Conservation (phyloP, 2,113 vertebrate genomes). For the Oreochromis spilurus region DNA sequence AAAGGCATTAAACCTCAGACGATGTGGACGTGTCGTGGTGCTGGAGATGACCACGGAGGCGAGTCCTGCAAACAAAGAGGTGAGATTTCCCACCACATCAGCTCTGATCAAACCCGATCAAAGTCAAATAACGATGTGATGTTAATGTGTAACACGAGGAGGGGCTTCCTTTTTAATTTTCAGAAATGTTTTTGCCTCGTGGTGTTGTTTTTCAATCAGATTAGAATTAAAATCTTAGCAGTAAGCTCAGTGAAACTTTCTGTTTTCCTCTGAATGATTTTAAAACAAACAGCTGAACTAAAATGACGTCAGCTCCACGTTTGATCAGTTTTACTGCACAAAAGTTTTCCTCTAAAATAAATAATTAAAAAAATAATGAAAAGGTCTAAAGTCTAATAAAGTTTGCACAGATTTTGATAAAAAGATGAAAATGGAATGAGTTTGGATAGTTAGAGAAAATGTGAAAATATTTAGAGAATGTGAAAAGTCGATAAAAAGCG, state of each 20-base stretch:
- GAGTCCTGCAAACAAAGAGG: background rate
- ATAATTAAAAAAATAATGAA: fast-evolving
- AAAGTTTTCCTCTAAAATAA: background rate
- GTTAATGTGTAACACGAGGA: background rate
- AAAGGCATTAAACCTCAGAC: background rate
- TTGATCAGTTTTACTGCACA: background rate
- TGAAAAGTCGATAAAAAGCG: background rate
- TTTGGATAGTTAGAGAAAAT: background rate
- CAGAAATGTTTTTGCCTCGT: background rate
- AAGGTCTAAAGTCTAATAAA: background rate
- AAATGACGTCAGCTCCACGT: background rate
- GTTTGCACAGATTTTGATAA: background rate
- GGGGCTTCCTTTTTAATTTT: background rate
- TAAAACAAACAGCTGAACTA: background rate
- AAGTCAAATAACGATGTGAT: background rate
- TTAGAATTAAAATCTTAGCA: background rate
- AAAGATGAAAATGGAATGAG: fast-evolving
- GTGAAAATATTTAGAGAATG: background rate
- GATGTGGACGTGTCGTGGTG: background rate
- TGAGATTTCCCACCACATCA: background rate
- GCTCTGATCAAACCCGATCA: background rate
- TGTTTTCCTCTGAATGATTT: background rate
- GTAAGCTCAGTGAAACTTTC: background rate
- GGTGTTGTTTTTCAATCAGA: background rate
- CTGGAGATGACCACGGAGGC: background rate